Evolutionary conservation across 1,140 invertebrate genomes (phyloP), one percentile per base, ranked within the genome.

Genomic region (Drosophila busckii): DNA sequence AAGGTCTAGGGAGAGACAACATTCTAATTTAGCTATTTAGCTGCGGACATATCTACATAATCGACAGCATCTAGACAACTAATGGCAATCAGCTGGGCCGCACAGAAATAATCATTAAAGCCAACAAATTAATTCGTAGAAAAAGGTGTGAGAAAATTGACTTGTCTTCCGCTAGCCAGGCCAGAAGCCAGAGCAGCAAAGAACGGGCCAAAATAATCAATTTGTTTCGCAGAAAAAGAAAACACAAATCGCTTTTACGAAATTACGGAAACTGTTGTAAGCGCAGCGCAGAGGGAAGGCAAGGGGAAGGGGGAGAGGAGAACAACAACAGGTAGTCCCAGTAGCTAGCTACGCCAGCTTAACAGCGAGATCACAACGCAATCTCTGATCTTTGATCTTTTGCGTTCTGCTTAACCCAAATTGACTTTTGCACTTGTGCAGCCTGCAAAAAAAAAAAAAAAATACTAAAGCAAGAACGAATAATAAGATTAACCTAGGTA

Each of bases 111-210:
- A 53, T 56, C 70, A 63, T 49, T 75, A 59, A 68, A 64, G 48
- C 46, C 37, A 71, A 64, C 68, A 73, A 78, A 78, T 78, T 78
- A 78, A 68, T 78, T 78, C 71, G 68, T 78, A 78, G 73, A 82
- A 80, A 73, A 82, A 82, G 73, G 75, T 80, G 73, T 82, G 75
- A 82, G 73, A 82, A 80, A 80, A 80, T 82, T 69, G 71, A 80
- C 59, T 80, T 80, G 75, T 82, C 75, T 80, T 80, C 73, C 73
- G 73, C 37, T 45, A 55, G 61, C 28, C 55, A n/a, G n/a, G 37
- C 15, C 46, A 48, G 49, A 31, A 48, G 15, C 20, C 3, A 20
- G 7, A 15, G 8, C 15, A 32, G n/a, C 16, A 17, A 50, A 58
- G 26, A 53, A 28, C 59, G 48, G 53, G 40, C 44, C 20, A 73